Evolutionary conservation across 1,140 invertebrate genomes (phyloP), one percentile per base, ranked within the genome.

Genomic region (Cyphomyrmex costatus): DNA sequence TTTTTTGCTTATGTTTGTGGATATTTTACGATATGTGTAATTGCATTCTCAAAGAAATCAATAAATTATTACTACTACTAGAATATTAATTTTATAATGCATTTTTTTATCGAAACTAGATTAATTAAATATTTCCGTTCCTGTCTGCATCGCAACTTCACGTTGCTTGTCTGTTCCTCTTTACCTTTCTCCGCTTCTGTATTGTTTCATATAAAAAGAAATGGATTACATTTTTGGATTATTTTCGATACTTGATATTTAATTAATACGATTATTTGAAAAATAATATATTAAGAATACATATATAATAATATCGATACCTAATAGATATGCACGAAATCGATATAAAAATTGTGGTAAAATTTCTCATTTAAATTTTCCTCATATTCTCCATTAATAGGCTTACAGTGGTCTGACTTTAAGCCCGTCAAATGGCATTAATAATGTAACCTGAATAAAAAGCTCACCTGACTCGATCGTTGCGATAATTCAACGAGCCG

Each of bases 401-500:
- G 16, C 27, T 51, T n/a, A 33, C 24, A 24, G 21, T 30, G 46
- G 2, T 5, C 33, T 56, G 14, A 36, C 24, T 53, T 16, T 27
- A 4, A 51, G 19, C 12, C 19, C 42, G 8, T 70, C 21, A 3
- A 53, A 36, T 2, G 1, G 27, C 16, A 21, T 14, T 49, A 33
- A 19, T 51, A 80, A 33, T 33, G 27, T 46, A 19, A 21, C 14
- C 42, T 5, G 14, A 30, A 42, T 46, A 42, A 58, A n/a, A 27
- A n/a, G 53, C 61, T 79, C 33, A 79, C 93, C 93, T 92, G 79
- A 92, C 66, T 65, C 92, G 89, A 53, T 95, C 93, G 70, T 92
- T 90, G 51, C 91, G 92, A 87, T 93, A 95, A 61, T 93, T 91
- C 56, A 87, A 84, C 16, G 89, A 86, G 10, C 85, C 83, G 12